Conservation (phyloP, 2,113 vertebrate species). For the Syngnathus floridae region DNA sequence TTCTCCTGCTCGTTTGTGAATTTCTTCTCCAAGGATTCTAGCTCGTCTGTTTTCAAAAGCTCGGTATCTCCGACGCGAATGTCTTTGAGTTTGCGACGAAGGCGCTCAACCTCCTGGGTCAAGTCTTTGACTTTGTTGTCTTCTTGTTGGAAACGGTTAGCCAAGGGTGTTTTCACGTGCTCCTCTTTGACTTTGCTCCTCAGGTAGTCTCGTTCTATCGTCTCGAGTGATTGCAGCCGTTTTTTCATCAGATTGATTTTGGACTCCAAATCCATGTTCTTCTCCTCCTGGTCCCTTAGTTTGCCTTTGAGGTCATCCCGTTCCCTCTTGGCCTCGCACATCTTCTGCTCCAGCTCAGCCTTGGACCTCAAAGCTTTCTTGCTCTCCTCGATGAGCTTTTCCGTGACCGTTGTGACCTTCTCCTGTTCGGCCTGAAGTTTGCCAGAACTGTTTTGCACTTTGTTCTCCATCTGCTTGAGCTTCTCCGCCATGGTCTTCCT, state of each 20-base stretch:
- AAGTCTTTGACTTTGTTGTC: slow-evolving; percentile 95
- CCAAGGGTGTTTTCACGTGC: slow-evolving; percentile 68
- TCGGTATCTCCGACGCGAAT: slow-evolving; percentile 90
- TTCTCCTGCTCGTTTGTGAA: slow-evolving; percentile 81
- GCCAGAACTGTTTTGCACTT: slow-evolving; percentile 80
- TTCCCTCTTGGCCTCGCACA: slow-evolving; percentile 80
- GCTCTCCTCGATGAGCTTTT: slow-evolving; percentile 94
- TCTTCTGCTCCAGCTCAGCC: slow-evolving; percentile 89
- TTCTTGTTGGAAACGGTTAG: slow-evolving; percentile 80
- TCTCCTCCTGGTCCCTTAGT: slow-evolving; percentile 84
- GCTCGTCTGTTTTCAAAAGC: slow-evolving; percentile 86
- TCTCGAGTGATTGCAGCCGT: slow-evolving; percentile 86
- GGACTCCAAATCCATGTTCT: slow-evolving; percentile 82
- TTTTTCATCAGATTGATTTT: slow-evolving; percentile 87
- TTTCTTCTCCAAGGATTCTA: slow-evolving; percentile 83
- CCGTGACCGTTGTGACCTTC: slow-evolving; percentile 86
- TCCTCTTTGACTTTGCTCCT: slow-evolving; percentile 87
- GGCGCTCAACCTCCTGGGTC: slow-evolving; percentile 88
- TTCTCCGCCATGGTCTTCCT: slow-evolving; percentile 89
- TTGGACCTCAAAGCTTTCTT: slow-evolving; percentile 89
- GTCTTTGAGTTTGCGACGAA: slow-evolving; percentile 85
- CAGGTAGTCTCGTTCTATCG: slow-evolving; percentile 80
- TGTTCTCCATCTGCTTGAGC: slow-evolving; percentile 90
- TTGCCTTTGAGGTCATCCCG: slow-evolving; percentile 86
- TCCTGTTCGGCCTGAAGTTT: slow-evolving; percentile 90